Conservation (phyloP, 92 coral and sea anemone genomes). For the Diadumene lineata region DNA sequence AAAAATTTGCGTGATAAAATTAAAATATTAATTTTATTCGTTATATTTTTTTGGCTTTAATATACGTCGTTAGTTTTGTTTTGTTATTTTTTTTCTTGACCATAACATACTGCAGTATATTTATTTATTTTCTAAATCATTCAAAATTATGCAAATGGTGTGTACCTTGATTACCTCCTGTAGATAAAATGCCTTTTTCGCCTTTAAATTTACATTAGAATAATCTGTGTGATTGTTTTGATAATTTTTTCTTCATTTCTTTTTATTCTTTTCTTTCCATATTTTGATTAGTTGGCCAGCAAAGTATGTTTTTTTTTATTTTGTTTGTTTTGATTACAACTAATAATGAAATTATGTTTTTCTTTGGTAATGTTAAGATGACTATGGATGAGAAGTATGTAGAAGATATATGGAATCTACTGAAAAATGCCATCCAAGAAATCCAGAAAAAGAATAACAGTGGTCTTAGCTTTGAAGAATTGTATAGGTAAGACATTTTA, state of each 20-base stretch:
- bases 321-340: neutral
- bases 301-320: neutral
- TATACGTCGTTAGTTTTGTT: neutral
- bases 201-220: too few species aligned
- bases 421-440: slow-evolving; percentile 96
- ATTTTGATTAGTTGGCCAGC: too few species aligned
- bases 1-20: neutral
- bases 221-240: too few species aligned
- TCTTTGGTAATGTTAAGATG: slow-evolving; percentile 53
- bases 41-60: neutral
- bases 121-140: too few species aligned
- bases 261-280: too few species aligned
- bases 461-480: slow-evolving; percentile 96
- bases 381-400: slow-evolving; percentile 99
- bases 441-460: slow-evolving; percentile 98
- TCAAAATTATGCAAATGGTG: too few species aligned
- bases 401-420: slow-evolving; percentile 92
- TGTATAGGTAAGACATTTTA: slow-evolving; percentile 69
- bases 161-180: too few species aligned
- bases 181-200: too few species aligned
- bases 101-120: too few species aligned
- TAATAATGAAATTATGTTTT: neutral
- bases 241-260: too few species aligned
- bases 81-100: neutral
- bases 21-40: neutral